Evolutionary conservation across 1,140 invertebrate species (phyloP).

Genomic region (Leptopilina clavipes): DNA sequence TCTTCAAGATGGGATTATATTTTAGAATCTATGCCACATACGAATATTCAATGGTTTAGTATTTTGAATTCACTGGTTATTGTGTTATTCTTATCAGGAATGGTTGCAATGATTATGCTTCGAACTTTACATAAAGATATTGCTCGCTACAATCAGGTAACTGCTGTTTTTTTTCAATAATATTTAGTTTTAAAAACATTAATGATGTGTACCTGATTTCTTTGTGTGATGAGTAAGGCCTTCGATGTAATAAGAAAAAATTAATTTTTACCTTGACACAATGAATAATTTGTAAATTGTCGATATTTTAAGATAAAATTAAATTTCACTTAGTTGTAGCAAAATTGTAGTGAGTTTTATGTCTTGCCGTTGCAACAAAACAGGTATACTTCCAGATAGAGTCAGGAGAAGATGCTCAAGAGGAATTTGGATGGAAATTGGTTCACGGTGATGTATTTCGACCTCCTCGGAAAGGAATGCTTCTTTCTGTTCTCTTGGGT

Average conservation of each 20-base stretch:
- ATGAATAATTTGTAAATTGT: too few species aligned
- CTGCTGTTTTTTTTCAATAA: neutral
- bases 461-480: conserved; percentile 97
- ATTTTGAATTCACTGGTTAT: conserved; percentile 94
- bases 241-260: too few species aligned
- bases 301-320: too few species aligned
- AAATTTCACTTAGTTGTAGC: neutral
- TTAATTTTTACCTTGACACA: too few species aligned
- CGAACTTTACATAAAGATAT: conserved; percentile 99
- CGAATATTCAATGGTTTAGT: conserved; percentile 99
- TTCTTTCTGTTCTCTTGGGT: conserved; percentile 95
- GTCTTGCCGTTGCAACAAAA: conserved; percentile 68
- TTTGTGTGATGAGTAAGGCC: too few species aligned
- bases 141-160: conserved; percentile 95
- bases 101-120: conserved; percentile 99
- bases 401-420: conserved; percentile 96
- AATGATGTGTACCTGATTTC: too few species aligned
- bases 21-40: conserved; percentile 97
- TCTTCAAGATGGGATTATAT: conserved; percentile 99
- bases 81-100: conserved; percentile 93
- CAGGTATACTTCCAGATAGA: conserved; percentile 82
- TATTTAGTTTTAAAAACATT: neutral
- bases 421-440: conserved; percentile 99
- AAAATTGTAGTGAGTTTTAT: conserved; percentile 52
- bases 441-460: conserved; percentile 97